Evolutionary conservation across 2,797 vertebrate species (phyloP), one percentile per base, ranked within the genome.

Genomic region (Crypturellus tataupa): DNA sequence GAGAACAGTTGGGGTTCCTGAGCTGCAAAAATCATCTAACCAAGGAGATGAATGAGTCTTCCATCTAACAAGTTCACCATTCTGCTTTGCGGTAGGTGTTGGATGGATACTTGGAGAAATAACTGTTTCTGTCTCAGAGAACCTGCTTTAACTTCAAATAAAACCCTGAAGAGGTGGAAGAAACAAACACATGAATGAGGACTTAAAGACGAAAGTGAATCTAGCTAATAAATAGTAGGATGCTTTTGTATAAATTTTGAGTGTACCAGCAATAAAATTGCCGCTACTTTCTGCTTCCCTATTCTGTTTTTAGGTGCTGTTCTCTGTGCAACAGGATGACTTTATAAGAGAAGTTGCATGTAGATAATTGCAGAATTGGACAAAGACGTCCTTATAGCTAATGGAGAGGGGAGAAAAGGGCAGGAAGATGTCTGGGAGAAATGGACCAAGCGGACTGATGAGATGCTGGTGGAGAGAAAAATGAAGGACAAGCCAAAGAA

Each of bases 61-160:
- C 27, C 16, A 21, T 53, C 25, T 27, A 31, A 65, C 18, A 80
- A 87, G 27, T 44, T 31, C n/a, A 15, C 35, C 35, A 46, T 31
- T n/a, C 17, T 0, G 0, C 1, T n/a, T 2, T 27, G 39, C 63
- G 51, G 35, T 20, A 24, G 77, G 58, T 37, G 8, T 37, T n/a
- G 17, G 78, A 33, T 0, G 3, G 29, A 10, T 31, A 39, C 23
- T 0, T 29, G 16, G 39, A 51, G 53, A 47, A 53, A 31, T 12
- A 78, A 42, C 20, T 88, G 27, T 35, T 84, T 42, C 44, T 3
- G 1, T 10, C 4, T 25, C 33, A 31, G n/a, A 42, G 29, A 51
- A 58, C 20, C 47, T 49, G 49, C 17, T 70, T 39, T 49, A 69
- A 37, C 49, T 71, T 35, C 14, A 67, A 77, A 70, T 37, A n/a